Evolutionary conservation across 2,797 vertebrate genomes (phyloP).

Genomic region (Microctenopoma stevenorrisi): DNA sequence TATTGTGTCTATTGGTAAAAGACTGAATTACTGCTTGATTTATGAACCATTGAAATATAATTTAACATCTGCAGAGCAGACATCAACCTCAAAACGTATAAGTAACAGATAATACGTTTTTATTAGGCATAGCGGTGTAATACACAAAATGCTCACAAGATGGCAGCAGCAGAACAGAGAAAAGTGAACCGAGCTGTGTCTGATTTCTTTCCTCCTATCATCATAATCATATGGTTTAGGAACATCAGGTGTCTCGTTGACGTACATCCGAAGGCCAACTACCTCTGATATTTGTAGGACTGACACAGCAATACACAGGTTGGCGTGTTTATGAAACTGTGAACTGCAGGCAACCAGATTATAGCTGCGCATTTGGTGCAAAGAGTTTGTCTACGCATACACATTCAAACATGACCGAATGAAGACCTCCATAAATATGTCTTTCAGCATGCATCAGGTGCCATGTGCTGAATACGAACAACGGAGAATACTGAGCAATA

Average conservation of each 20-base stretch:
- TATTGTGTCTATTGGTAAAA: too few species aligned
- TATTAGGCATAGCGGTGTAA: constrained; percentile 8
- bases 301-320: background rate
- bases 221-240: background rate
- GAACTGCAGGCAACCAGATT: background rate
- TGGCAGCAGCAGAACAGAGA: constrained; percentile 61
- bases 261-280: background rate
- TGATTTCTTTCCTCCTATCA: background rate
- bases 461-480: background rate
- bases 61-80: too few species aligned
- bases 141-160: constrained; percentile 47
- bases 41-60: too few species aligned
- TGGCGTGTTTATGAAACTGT: background rate
- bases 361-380: background rate
- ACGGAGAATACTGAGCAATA: background rate
- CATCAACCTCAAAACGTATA: too few species aligned
- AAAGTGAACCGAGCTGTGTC: background rate
- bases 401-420: background rate
- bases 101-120: constrained; percentile 28
- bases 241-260: background rate
- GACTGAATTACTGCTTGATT: too few species aligned
- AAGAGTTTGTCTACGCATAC: background rate
- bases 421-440: background rate
- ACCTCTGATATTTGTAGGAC: background rate
- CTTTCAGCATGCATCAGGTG: background rate